A percentile compares a stretch with the other conserved stretches of the same genome.
Evolutionary conservation across 2,113 vertebrate genomes (phyloP).

Genomic region (Gallinago paraguaiae): DNA sequence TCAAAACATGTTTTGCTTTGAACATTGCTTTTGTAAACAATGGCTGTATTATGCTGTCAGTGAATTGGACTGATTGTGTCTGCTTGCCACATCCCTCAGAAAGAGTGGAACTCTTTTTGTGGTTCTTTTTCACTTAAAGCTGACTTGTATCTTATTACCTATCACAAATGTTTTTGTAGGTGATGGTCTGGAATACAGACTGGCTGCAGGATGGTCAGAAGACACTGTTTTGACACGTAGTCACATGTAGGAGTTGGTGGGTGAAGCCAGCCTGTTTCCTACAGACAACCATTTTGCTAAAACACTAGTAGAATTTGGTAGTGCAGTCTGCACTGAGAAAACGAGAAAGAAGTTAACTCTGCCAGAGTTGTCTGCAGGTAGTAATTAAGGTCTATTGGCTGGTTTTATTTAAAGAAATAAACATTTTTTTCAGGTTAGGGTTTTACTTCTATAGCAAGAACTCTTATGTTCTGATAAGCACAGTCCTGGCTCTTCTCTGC

Average conservation of each 20-base stretch:
- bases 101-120: neutral
- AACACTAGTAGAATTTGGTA: neutral
- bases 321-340: neutral
- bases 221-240: neutral
- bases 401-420: neutral
- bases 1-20: slow-evolving; percentile 42
- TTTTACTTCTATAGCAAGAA: neutral
- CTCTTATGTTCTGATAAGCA: rapidly evolving
- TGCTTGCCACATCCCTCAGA: neutral
- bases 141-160: neutral
- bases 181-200: neutral
- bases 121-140: neutral
- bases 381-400: neutral
- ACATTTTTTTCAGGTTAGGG: neutral
- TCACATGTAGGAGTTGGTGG: neutral
- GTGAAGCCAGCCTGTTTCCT: neutral
- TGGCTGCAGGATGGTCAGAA: neutral
- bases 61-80: slow-evolving; percentile 37
- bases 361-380: neutral
- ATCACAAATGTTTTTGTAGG: neutral
- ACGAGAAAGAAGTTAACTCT: neutral
- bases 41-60: neutral
- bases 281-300: neutral
- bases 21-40: slow-evolving; percentile 2
- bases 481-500: neutral